Percentiles rank a stretch among this genome's conserved stretches.
phyloP scores from a whole-genome alignment of 2,888 invertebrate genomes.

The Folsomia candida region DNA sequence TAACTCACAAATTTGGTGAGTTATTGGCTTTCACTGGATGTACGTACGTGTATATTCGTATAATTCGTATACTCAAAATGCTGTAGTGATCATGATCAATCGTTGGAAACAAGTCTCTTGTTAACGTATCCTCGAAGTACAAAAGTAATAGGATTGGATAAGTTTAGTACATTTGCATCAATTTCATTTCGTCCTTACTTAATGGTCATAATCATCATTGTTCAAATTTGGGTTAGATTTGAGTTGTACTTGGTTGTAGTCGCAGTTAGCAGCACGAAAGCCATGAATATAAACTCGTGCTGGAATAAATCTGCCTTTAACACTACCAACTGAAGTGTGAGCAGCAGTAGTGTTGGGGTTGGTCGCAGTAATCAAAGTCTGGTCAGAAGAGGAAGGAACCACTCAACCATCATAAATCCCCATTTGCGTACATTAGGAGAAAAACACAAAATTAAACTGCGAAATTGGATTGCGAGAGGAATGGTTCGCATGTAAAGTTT shows the following conservation, averaged over 20 bases:
- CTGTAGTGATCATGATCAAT: too few relatives aligned
- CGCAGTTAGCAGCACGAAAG: background rate
- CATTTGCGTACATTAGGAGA: constrained; percentile 26
- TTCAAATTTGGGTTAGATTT: background rate
- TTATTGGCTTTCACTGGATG: too few relatives aligned
- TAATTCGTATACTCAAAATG: too few relatives aligned
- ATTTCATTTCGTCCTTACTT: background rate
- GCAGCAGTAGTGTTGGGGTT: too few relatives aligned
- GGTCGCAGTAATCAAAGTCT: background rate
- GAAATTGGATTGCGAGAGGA: background rate
- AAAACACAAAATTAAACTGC: constrained; percentile 6
- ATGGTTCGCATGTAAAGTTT: background rate
- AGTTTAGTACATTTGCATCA: background rate
- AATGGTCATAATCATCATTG: background rate
- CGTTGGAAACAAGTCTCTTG: too few relatives aligned
- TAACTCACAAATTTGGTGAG: too few relatives aligned
- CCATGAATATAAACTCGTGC: too few relatives aligned
- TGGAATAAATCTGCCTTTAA: too few relatives aligned
- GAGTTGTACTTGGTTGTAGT: background rate
- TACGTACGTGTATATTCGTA: too few relatives aligned
- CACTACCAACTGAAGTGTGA: background rate
- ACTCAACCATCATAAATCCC: constrained; percentile 25
- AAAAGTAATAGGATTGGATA: background rate
- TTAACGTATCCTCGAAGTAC: too few relatives aligned
- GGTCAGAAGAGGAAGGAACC: background rate